Conservation (phyloP, 2,113 vertebrate species). For the Climacteris rufus region DNA sequence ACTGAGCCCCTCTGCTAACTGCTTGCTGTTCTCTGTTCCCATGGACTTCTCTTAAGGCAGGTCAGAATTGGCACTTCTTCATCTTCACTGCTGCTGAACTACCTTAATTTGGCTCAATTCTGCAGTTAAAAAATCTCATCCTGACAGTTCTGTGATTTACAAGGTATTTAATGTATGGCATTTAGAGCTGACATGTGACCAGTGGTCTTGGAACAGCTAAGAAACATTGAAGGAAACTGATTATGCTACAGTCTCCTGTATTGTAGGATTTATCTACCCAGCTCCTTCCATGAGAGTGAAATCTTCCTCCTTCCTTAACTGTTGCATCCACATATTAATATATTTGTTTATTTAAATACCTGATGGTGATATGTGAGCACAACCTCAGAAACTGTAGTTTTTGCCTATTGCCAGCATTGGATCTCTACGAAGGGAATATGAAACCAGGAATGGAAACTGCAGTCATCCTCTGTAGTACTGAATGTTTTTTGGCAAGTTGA, state of each 20-base stretch:
- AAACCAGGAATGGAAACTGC: neutral
- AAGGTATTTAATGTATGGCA: neutral
- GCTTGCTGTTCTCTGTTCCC: fast-evolving
- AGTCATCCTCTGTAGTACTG: neutral
- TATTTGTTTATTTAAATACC: neutral
- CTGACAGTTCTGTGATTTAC: neutral
- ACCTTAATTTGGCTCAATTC: neutral
- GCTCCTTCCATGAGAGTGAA: neutral
- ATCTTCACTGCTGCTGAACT: neutral
- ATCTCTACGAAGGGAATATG: neutral
- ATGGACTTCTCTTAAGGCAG: neutral
- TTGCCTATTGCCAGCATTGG: neutral
- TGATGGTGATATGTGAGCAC: neutral
- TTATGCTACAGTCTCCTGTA: neutral
- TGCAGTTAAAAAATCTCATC: neutral
- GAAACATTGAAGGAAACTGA: neutral
- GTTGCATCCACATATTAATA: neutral
- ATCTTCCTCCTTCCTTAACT: neutral
- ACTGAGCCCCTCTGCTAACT: neutral
- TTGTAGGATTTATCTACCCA: neutral
- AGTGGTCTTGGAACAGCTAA: neutral
- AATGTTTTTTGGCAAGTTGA: neutral
- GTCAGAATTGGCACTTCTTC: neutral
- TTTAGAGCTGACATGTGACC: neutral
- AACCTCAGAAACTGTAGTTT: neutral